Base-by-base conservation (phyloP, 2,113 vertebrate species). In the Phrynosoma blainvillii region DNA sequence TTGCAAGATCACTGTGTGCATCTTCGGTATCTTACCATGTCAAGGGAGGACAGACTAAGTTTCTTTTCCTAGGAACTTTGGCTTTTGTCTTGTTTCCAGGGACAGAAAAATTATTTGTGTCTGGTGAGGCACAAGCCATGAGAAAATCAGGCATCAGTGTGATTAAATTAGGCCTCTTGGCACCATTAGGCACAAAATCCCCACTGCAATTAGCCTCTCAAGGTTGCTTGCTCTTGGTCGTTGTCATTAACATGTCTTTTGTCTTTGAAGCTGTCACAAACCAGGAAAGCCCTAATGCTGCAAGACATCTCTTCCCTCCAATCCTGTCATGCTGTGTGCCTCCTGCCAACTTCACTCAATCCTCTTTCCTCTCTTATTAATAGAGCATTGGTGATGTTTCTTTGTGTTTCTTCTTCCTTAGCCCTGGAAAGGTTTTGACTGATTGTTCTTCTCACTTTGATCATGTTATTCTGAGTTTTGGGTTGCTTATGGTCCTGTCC, bases 171-270 rank as follows among this genome's bases (percentile, higher is more conserved):
- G 85, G 76, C 2, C 56, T 56, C 74, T 32, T 11, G 56, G 71
- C 65, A 82, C 70, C 21, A 20, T 1, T 27, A 42, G 71, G 30
- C n/a, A 14, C 40, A 47, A 47, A 47, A n/a, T 80, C 68, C 54
- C 66, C 25, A 32, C 4, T 79, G 27, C 68, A 75, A 47, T 81
- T 74, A 79, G 78, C 23, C 66, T 81, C 79, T 74, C 68, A 66
- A 74, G 56, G 70, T 36, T 68, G 77, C 12, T 75, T 81, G 70
- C 70, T 80, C 70, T 66, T 81, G 83, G 42, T 54, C 10, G 77
- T 52, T 74, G 78, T 85, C 77, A 66, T 84, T 88, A 88, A 84
- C 65, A 84, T 81, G 77, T 75, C 54, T 85, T 74, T 73, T 47
- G 42, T 74, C 36, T 75, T 84, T 71, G 27, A 79, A 62, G 27